phyloP scores from a whole-genome alignment of 2,888 invertebrate species.

The Synanthedon andrenaeformis region DNA sequence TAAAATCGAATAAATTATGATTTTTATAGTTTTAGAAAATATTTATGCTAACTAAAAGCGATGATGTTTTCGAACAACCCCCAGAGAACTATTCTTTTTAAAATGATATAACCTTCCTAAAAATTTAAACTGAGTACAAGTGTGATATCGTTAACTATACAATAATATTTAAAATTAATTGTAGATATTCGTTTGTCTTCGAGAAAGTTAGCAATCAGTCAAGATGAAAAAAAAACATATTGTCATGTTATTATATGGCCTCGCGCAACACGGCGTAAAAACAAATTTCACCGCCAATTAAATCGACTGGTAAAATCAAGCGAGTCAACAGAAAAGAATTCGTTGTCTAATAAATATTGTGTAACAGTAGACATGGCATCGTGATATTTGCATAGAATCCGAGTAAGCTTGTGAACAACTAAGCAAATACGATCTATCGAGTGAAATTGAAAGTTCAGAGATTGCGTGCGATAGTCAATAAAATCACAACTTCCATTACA shows the following conservation, averaged over 20 bases:
- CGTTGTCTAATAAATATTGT: conserved; percentile 5
- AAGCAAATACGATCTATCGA: conserved; percentile 13
- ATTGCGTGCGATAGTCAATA: conserved; percentile 8
- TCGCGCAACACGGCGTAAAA: conserved; percentile 6
- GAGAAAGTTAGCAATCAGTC: background rate
- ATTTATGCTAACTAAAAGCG: too few species aligned
- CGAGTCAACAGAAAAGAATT: background rate
- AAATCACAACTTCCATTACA: background rate
- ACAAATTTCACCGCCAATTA: conserved; percentile 23
- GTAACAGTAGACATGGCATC: conserved; percentile 9
- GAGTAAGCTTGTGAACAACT: conserved; percentile 13
- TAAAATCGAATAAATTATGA: too few species aligned
- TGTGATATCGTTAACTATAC: too few species aligned
- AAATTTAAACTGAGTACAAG: too few species aligned
- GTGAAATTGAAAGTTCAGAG: conserved; percentile 15
- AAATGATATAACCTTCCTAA: too few species aligned
- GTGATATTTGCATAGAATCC: conserved; percentile 16
- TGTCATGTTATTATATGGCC: conserved; percentile 1
- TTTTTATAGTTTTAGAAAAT: too few species aligned
- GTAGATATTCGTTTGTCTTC: too few species aligned
- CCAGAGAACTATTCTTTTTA: too few species aligned
- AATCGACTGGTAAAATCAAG: conserved; percentile 18
- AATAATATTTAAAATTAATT: too few species aligned
- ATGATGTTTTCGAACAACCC: too few species aligned
- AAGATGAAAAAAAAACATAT: background rate